Conservation (phyloP, 1,140 invertebrate species). For the Panonychus citri region DNA sequence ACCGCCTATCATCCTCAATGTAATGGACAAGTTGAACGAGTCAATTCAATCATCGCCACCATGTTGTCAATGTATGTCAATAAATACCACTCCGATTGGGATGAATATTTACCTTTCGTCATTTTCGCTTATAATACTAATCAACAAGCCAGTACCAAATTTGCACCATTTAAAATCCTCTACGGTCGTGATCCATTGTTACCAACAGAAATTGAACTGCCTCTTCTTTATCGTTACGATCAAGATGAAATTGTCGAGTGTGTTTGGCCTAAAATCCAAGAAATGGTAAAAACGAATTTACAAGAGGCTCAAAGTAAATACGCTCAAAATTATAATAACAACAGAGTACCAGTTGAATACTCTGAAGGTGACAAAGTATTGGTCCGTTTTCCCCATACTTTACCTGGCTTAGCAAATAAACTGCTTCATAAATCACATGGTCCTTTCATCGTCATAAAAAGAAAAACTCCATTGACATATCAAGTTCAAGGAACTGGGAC, state of each 20-base stretch:
- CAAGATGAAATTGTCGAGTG: not conserved
- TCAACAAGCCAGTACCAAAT: not conserved
- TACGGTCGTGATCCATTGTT: not conserved
- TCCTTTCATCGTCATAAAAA: not conserved
- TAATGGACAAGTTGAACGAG: not conserved
- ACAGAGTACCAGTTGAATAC: not conserved
- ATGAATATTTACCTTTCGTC: not conserved
- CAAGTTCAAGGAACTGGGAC: too few species aligned
- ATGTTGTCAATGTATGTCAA: conserved; percentile 8
- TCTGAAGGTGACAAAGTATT: not conserved
- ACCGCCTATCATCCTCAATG: not conserved
- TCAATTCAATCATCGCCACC: not conserved
- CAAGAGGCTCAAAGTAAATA: not conserved
- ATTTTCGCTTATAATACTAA: not conserved
- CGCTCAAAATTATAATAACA: not conserved
- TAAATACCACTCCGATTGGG: not conserved
- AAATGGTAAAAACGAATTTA: not conserved
- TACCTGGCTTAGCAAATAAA: not conserved
- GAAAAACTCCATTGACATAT: not conserved
- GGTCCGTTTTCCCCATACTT: not conserved
- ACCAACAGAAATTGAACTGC: not conserved
- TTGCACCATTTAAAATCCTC: not conserved
- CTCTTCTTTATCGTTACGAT: not conserved
- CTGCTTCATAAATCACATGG: not conserved
- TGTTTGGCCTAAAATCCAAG: not conserved